A percentile compares a stretch with the other conserved stretches of the same genome.
phyloP scores from a whole-genome alignment of 2,797 vertebrate species.

The Poeciliopsis gracilis region DNA sequence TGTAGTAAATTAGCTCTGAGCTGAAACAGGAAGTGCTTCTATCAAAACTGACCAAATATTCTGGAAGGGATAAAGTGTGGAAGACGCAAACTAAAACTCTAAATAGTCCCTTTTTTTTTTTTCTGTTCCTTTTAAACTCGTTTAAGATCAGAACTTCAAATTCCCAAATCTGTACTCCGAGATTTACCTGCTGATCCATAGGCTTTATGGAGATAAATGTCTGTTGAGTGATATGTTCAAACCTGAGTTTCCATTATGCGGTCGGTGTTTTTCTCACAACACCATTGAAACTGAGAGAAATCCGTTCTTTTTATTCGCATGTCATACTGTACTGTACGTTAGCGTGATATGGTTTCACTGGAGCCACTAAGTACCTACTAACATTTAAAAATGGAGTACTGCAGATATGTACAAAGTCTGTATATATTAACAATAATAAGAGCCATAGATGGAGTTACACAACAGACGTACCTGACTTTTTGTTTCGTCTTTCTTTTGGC shows the following conservation, averaged over 20 bases:
- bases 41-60: slow-evolving; percentile 40
- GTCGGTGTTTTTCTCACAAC: slow-evolving; percentile 44
- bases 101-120: slow-evolving; percentile 26
- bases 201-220: slow-evolving; percentile 46
- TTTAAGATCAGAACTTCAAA: slow-evolving; percentile 29
- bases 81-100: slow-evolving; percentile 53
- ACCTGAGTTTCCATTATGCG: slow-evolving; percentile 73
- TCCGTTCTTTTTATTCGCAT: slow-evolving; percentile 34
- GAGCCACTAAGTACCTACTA: slow-evolving; percentile 47
- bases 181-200: slow-evolving; percentile 29
- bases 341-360: slow-evolving; percentile 50
- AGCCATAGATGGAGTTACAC: slow-evolving; percentile 41
- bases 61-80: slow-evolving; percentile 45
- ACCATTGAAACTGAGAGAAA: slow-evolving; percentile 54
- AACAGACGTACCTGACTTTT: slow-evolving; percentile 41
- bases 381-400: slow-evolving; percentile 49
- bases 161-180: slow-evolving; percentile 23
- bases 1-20: slow-evolving; percentile 29
- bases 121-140: slow-evolving; percentile 2
- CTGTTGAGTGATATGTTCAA: slow-evolving; percentile 69
- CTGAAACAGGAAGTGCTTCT: slow-evolving; percentile 41
- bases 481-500: slow-evolving; percentile 17
- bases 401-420: slow-evolving; percentile 52
- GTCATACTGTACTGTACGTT: slow-evolving; percentile 40
- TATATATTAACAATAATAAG: slow-evolving; percentile 48